These are phyloP conservation scores for Hydropotes inermis DNA, from an alignment of 2,113 vertebrate genomes.

Conservation along the genomic window DNA sequence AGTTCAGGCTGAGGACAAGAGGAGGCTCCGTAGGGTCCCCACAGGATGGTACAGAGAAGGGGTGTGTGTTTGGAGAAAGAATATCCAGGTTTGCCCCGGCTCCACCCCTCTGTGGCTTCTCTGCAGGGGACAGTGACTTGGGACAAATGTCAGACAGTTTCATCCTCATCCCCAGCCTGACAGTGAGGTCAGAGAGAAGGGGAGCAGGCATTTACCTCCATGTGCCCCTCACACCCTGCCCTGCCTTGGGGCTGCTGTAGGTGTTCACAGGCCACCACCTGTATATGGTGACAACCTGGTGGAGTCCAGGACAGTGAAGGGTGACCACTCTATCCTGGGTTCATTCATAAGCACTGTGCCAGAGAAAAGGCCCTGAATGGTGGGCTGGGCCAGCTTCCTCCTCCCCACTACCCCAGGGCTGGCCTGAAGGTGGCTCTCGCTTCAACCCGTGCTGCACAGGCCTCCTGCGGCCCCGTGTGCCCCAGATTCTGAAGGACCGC, in stretches of 20 bases:
- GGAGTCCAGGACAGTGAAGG: not conserved
- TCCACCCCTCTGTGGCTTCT: not conserved
- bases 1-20: not conserved
- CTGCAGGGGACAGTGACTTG: not conserved
- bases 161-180: not conserved
- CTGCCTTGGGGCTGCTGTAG: not conserved
- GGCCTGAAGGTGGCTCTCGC: not conserved
- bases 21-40: not conserved
- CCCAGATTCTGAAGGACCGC: not conserved
- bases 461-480: rapidly evolving
- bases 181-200: not conserved
- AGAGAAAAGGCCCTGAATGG: not conserved
- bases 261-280: not conserved
- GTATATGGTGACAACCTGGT: not conserved
- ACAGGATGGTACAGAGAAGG: not conserved
- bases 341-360: not conserved
- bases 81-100: not conserved
- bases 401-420: not conserved
- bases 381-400: not conserved
- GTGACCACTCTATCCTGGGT: not conserved
- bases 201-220: not conserved
- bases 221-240: not conserved
- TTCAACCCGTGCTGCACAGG: not conserved
- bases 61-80: not conserved
- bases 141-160: not conserved